A percentile compares a stretch with the other conserved stretches of the same genome.
Evolutionary conservation across 2,888 invertebrate species (phyloP).

Genomic region (Diadegma fenestrale): DNA sequence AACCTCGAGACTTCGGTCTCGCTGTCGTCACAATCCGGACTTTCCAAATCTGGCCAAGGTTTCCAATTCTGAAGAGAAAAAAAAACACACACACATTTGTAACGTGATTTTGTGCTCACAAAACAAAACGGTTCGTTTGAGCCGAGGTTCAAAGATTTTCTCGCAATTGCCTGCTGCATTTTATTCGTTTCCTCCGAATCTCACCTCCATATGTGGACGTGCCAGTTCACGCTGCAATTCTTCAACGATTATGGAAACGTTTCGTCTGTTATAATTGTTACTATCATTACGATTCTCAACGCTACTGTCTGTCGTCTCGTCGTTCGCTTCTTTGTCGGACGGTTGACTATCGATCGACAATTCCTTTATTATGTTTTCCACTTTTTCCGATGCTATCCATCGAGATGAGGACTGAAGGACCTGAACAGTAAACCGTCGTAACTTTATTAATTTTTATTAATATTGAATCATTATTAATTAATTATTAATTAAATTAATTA

Average conservation of each 20-base stretch:
- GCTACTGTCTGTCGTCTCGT: constrained; percentile 62
- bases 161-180: background rate
- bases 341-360: constrained; percentile 73
- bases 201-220: constrained; percentile 80
- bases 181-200: background rate
- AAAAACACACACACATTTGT: background rate
- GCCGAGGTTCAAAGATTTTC: background rate
- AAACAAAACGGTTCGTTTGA: too few relatives aligned
- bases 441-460: too few relatives aligned
- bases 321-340: constrained; percentile 70
- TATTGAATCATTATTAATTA: too few relatives aligned
- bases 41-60: constrained; percentile 82
- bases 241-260: constrained; percentile 91
- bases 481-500: too few relatives aligned
- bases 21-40: constrained; percentile 75
- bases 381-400: constrained; percentile 78
- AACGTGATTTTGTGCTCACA: background rate
- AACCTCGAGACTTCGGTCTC: constrained; percentile 67
- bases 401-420: constrained; percentile 80
- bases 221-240: constrained; percentile 90
- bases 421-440: too few relatives aligned
- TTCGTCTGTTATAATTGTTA: constrained; percentile 80
- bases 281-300: constrained; percentile 71
- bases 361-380: constrained; percentile 78
- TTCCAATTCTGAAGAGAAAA: constrained; percentile 79